These are phyloP conservation scores for Theristicus caerulescens DNA, from an alignment of 2,113 vertebrate species.

Conservation along the genomic window DNA sequence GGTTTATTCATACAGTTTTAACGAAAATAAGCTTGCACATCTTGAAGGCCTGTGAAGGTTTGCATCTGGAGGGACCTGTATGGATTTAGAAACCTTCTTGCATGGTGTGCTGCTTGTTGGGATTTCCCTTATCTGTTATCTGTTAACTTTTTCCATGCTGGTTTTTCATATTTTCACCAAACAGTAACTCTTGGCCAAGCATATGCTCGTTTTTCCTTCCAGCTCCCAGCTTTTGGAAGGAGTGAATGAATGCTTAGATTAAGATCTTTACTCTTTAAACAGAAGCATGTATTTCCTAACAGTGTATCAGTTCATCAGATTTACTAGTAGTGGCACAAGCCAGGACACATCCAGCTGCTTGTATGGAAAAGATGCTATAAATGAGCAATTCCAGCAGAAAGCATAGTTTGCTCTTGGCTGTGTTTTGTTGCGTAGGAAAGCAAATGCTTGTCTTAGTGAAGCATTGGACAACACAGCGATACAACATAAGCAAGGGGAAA, in stretches of 20 bases:
- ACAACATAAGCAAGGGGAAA: not conserved
- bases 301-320: not conserved
- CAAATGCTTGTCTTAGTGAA: not conserved
- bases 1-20: not conserved
- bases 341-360: not conserved
- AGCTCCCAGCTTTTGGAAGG: not conserved
- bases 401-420: not conserved
- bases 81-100: not conserved
- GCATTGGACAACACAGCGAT: not conserved
- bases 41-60: not conserved
- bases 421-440: not conserved
- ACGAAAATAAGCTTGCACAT: not conserved
- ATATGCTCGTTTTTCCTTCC: not conserved
- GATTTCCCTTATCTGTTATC: not conserved
- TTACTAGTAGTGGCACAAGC: not conserved
- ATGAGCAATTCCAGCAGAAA: not conserved
- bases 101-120: accelerated
- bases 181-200: not conserved
- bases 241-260: not conserved
- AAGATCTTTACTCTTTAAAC: not conserved
- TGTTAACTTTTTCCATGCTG: not conserved
- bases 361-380: not conserved
- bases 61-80: not conserved
- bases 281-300: not conserved
- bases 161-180: not conserved